Evolutionary conservation across 2,113 vertebrate species (phyloP).

Genomic region (Paraplagusia blochii): DNA sequence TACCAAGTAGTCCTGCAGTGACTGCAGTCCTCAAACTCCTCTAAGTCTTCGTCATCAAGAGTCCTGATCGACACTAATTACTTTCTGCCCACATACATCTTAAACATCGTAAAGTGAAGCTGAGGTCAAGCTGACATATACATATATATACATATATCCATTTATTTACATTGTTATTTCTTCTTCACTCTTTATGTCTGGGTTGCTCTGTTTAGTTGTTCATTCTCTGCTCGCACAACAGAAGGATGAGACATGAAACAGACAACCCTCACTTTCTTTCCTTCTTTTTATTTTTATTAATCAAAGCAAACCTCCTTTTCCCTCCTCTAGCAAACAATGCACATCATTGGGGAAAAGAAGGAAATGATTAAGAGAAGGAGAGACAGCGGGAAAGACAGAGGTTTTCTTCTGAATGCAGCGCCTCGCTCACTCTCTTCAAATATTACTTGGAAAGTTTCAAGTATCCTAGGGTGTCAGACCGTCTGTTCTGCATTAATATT

Average conservation of each 20-base stretch:
- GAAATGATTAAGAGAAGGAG: constrained; percentile 8
- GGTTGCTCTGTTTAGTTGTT: constrained; percentile 5
- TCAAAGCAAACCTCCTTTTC: neutral
- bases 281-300: neutral
- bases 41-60: neutral
- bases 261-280: neutral
- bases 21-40: constrained; percentile 16
- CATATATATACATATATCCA: constrained; percentile 17
- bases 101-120: constrained; percentile 17
- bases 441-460: neutral
- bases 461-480: neutral
- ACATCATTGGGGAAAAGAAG: neutral
- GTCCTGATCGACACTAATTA: constrained; percentile 35
- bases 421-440: neutral
- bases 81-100: constrained; percentile 9
- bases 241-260: constrained; percentile 19
- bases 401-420: neutral
- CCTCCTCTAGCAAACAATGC: constrained; percentile 4
- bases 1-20: constrained; percentile 15
- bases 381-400: neutral
- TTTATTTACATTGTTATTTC: constrained; percentile 5
- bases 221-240: constrained; percentile 1
- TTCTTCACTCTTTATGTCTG: neutral
- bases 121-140: constrained; percentile 10
- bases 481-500: neutral